Percentiles rank a stretch among this genome's conserved stretches.
Conservation (phyloP, 2,797 vertebrate species). For the Garrulus glandarius region DNA sequence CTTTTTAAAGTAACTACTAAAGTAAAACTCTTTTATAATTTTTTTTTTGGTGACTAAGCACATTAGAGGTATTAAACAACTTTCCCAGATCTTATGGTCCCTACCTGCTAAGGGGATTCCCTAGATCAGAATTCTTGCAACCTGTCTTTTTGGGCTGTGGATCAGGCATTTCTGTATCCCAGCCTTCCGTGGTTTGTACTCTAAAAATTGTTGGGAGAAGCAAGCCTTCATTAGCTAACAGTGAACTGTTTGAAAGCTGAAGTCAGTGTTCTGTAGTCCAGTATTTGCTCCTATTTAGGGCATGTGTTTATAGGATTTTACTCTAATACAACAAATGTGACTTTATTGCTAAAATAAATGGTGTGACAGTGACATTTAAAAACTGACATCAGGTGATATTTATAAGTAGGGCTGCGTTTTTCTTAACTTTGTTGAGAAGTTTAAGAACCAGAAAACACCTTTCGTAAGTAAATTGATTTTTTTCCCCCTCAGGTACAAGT, state of each 20-base stretch:
- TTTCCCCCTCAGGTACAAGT: background rate
- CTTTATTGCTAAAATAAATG: conserved; percentile 33
- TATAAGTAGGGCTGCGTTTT: background rate
- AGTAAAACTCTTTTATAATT: background rate
- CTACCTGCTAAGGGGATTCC: background rate
- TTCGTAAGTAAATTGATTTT: background rate
- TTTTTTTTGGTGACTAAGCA: background rate
- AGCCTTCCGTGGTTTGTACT: background rate
- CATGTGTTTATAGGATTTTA: background rate
- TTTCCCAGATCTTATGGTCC: background rate
- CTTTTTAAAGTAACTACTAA: background rate
- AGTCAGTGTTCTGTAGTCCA: background rate
- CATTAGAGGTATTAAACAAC: background rate
- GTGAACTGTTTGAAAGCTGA: background rate
- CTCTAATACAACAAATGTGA: background rate
- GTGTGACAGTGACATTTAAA: background rate
- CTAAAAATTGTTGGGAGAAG: background rate
- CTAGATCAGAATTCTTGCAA: background rate
- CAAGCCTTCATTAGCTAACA: conserved; percentile 2
- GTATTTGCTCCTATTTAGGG: conserved; percentile 2
- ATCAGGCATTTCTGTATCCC: background rate
- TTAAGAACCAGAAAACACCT: background rate
- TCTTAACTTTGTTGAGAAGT: background rate
- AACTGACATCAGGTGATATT: background rate
- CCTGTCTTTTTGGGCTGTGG: background rate